Base-by-base conservation (phyloP, 1,140 invertebrate genomes). In the Rhagoletis zephyria region DNA sequence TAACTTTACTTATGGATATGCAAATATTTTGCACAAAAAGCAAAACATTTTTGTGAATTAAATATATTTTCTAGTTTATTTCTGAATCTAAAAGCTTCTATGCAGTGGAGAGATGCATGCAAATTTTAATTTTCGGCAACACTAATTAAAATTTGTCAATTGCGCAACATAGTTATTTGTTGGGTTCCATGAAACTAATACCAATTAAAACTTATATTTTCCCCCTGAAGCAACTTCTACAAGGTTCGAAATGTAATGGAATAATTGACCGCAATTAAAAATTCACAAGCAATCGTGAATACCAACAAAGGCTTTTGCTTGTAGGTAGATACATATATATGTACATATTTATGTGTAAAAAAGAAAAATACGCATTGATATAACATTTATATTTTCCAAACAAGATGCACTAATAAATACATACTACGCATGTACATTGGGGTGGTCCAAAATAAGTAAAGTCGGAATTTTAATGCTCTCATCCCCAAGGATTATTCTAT, bases 181-280 rank as follows among this genome's bases (percentile, higher is more conserved):
- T 30, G 30, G 30, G 30, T 67, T 40, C 74, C 48, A n/a, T 56
- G 16, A 56, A 56, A 9, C 48, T 56, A 56, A 81, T 56, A 16
- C 45, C 74, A 81, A 81, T 81, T 81, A 81, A 56, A 56, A 56
- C n/a, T 81, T 81, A 42, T 5, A 30, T 81, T 56, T 81, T 56
- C 9, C 9, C 74, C 48, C 56, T 81, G 74, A 16, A 5, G 42
- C 48, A 81, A 81, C 9, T 56, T 51, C 4, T 10, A 59, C 74
- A 81, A 48, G 40, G 6, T 19, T 51, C 74, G 48, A 48, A 81
- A 56, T 19, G 19, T 81, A 81, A 81, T 81, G 74, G 45, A 19
- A 19, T 56, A 81, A 81, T 81, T 81, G 48, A 30, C 48, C 48
- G n/a, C 48, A 81, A 19, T 81, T 56, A 5, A 1, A 45, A 16